phyloP scores from a whole-genome alignment of 92 coral and sea anemone species.

The Blastomussa wellsi region DNA sequence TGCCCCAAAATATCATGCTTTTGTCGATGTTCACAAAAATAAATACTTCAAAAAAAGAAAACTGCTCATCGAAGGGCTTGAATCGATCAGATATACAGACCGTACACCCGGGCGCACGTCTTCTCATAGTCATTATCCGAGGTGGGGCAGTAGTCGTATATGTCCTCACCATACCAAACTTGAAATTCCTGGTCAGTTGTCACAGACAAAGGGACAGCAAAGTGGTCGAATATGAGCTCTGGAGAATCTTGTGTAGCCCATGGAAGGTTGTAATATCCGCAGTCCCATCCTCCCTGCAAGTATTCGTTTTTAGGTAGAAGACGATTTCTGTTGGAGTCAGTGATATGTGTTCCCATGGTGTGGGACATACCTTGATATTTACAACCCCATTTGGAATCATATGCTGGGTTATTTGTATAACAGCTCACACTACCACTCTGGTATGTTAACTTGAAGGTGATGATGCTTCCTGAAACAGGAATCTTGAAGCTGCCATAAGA shows the following conservation, averaged over 20 bases:
- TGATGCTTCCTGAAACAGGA: neutral
- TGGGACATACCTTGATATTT: neutral
- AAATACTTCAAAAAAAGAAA: too few relatives aligned
- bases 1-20: too few relatives aligned
- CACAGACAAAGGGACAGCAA: neutral
- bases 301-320: neutral
- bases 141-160: neutral
- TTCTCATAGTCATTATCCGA: neutral
- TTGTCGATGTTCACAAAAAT: too few relatives aligned
- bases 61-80: too few relatives aligned
- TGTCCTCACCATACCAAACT: constrained; percentile 9
- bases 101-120: constrained; percentile 16
- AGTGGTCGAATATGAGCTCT: constrained; percentile 13
- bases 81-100: constrained; percentile 5
- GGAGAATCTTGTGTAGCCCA: neutral
- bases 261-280: neutral
- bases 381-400: constrained; percentile 13
- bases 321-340: neutral
- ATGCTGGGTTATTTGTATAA: too few relatives aligned
- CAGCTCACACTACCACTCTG: neutral
- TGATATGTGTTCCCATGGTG: neutral
- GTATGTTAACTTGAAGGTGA: constrained; percentile 12
- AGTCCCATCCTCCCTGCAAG: neutral
- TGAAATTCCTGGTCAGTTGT: neutral
- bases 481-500: neutral